Base-by-base conservation (phyloP, 2,888 invertebrate species). In the Alloplasta piceator region DNA sequence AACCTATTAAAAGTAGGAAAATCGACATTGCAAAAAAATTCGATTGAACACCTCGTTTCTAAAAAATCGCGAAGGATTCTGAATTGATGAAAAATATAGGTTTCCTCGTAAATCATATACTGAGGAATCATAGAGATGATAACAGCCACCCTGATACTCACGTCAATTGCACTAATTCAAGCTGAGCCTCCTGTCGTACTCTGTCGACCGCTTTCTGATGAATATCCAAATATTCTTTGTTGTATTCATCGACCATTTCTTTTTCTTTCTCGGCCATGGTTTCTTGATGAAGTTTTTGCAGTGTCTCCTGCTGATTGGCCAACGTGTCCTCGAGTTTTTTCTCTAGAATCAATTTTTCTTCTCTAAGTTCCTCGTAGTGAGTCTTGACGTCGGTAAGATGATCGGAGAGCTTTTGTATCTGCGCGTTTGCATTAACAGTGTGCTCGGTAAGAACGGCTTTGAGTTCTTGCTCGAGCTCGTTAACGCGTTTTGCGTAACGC, bases 211-310 rank as follows among this genome's bases (percentile, higher is more conserved):
- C 89, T 85, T 90, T 89, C 68, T 90, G 89, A 63, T 91, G 91
- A 84, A 91, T 90, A 48, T 89, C 91, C 68, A 91, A 82, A 79
- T 90, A 91, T 68, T 91, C 90, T 78, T 90, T 91, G 72, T 90
- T 91, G 56, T 89, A 90, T 73, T 90, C 86, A 9, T 87, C 84
- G 38, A 88, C 79, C 6, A 84, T 84, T 74, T 87, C 85, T 58
- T 88, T 89, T 46, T 90, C 88, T 63, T 88, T 87, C 10, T 89
- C 86, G 38, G 85, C 85, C 14, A 87, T 71, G 12, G 83, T 88
- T 26, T 88, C 89, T 76, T 89, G 85, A 67, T 89, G 87, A 61
- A 90, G 78, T 60, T 88, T 88, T 9, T 83, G 78, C 14, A 89
- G 76, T 4, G 87, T 87, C 6, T 91, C 90, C 10, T 91, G 85